phyloP scores from a whole-genome alignment of 1,140 invertebrate species.

The Calosoma granatense region DNA sequence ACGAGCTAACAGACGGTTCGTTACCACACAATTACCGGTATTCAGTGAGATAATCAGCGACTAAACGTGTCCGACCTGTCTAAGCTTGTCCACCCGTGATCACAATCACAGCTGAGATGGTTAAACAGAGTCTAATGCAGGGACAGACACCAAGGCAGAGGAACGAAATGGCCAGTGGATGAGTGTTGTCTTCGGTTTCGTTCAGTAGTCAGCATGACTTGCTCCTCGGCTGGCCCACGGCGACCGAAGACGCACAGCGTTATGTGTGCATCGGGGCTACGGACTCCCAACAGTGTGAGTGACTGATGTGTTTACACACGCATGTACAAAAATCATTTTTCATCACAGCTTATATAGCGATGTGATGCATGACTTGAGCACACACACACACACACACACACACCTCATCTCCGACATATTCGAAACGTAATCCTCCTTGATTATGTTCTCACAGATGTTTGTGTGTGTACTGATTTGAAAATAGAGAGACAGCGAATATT shows the following conservation, averaged over 20 bases:
- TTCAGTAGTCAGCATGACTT: constrained; percentile 4
- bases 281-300: not conserved
- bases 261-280: not conserved
- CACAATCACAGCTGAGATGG: not conserved
- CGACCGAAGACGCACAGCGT: not conserved
- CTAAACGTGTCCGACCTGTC: constrained; percentile 12
- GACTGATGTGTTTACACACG: constrained; percentile 7
- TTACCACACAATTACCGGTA: constrained; percentile 8
- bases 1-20: constrained; percentile 4
- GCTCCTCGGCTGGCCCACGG: not conserved
- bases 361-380: not conserved
- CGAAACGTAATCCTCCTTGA: too few species aligned
- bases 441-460: not conserved
- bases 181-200: not conserved
- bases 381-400: too few species aligned
- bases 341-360: not conserved
- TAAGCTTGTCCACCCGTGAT: constrained; percentile 12
- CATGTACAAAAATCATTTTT: constrained; percentile 8
- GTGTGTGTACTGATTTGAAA: not conserved
- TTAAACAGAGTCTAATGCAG: too few species aligned
- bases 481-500: too few species aligned
- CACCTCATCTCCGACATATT: not conserved
- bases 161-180: too few species aligned
- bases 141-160: too few species aligned
- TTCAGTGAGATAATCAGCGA: constrained; percentile 12